A percentile compares a stretch with the other conserved stretches of the same genome.
These are phyloP conservation scores for Desmodus rotundus DNA, from an alignment of 2,113 vertebrate genomes.

Conservation along the genomic window DNA sequence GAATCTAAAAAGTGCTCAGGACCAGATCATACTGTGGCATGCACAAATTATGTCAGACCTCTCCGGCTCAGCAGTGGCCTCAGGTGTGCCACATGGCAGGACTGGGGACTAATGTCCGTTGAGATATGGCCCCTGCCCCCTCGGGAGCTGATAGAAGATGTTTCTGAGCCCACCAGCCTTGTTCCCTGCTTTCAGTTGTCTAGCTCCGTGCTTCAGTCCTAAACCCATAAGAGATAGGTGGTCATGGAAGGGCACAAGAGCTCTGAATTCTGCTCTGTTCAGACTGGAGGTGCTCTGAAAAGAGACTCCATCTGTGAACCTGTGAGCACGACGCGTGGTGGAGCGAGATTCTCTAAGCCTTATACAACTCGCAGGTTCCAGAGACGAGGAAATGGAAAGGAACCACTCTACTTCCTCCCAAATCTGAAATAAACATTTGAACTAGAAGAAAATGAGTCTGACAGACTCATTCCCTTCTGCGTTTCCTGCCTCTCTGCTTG, in stretches of 20 bases:
- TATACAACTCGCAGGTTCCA: constrained; percentile 56
- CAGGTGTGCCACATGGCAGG: background rate
- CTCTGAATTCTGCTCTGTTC: background rate
- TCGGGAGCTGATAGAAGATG: background rate
- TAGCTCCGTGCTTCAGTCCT: background rate
- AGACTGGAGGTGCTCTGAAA: background rate
- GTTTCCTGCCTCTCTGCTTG: constrained; percentile 80
- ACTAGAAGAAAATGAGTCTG: constrained; percentile 83
- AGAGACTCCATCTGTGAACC: constrained; percentile 19
- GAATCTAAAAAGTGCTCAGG: constrained; percentile 1
- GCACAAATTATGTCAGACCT: background rate
- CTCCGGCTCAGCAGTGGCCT: background rate
- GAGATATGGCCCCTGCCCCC: background rate
- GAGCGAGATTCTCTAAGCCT: constrained; percentile 47
- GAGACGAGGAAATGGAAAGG: constrained; percentile 80
- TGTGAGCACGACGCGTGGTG: background rate
- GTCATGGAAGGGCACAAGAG: background rate
- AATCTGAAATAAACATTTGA: constrained; percentile 86
- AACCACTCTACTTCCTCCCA: constrained; percentile 78
- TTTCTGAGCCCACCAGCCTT: background rate
- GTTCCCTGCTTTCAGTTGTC: background rate
- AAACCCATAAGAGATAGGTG: background rate
- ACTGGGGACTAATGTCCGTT: background rate
- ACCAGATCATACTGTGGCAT: background rate
- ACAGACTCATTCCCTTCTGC: constrained; percentile 81